These are phyloP conservation scores for Dinothrombium tinctorium DNA, from an alignment of 1,140 invertebrate genomes.

Conservation along the genomic window DNA sequence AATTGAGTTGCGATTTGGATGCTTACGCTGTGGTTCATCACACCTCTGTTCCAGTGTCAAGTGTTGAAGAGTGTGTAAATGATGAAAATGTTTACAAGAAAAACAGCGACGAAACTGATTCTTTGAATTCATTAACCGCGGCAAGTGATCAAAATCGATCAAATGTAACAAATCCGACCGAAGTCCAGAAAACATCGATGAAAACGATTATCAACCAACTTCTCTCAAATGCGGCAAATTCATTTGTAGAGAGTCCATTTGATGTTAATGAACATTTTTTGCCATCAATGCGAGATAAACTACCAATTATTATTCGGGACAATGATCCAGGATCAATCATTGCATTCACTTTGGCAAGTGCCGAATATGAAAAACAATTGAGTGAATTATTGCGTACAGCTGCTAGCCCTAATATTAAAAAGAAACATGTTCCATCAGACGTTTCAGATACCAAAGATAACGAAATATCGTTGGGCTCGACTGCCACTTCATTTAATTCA, in stretches of 20 bases:
- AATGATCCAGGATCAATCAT: slow-evolving; percentile 70
- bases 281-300: slow-evolving; percentile 26
- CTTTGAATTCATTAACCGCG: background rate
- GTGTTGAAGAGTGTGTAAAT: background rate
- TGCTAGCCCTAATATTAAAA: background rate
- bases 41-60: background rate
- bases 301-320: slow-evolving; percentile 55
- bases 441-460: background rate
- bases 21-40: background rate
- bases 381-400: slow-evolving; percentile 22
- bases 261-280: slow-evolving; percentile 37
- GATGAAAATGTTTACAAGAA: background rate
- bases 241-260: slow-evolving; percentile 31
- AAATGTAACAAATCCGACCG: background rate
- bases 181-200: slow-evolving; percentile 23
- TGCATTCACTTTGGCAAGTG: slow-evolving; percentile 48
- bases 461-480: background rate
- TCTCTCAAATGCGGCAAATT: slow-evolving; percentile 27
- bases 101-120: background rate
- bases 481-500: background rate
- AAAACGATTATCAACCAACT: slow-evolving; percentile 43
- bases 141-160: slow-evolving; percentile 13
- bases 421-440: background rate
- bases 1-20: background rate
- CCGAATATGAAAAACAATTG: slow-evolving; percentile 38